Evolutionary conservation across 2,113 vertebrate genomes (phyloP).

Genomic region (Eonycteris spelaea): DNA sequence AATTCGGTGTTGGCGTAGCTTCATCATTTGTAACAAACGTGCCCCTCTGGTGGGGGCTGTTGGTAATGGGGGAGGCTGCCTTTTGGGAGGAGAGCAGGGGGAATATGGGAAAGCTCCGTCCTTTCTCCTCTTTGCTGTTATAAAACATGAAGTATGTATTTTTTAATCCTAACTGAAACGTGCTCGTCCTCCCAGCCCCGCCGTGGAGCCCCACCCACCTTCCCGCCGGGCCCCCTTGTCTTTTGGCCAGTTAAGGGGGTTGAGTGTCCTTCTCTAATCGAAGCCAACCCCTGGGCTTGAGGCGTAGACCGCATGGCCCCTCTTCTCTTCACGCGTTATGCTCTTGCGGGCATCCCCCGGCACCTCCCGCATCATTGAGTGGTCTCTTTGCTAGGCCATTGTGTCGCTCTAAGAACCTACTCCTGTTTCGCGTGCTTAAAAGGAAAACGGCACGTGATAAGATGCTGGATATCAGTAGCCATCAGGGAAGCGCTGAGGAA

Average conservation of each 20-base stretch:
- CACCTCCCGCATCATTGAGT: background rate
- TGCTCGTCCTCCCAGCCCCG: background rate
- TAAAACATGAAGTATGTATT: background rate
- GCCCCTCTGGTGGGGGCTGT: background rate
- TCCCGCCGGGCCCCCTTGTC: background rate
- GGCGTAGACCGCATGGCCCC: too few relatives aligned
- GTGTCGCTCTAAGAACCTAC: background rate
- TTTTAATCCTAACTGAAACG: background rate
- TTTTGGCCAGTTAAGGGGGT: background rate
- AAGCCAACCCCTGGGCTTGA: background rate
- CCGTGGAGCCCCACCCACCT: background rate
- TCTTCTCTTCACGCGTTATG: background rate
- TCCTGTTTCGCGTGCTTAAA: background rate
- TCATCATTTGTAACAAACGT: background rate
- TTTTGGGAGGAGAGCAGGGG: rapidly evolving
- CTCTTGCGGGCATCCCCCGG: background rate
- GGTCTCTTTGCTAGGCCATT: background rate
- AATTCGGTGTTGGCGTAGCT: rapidly evolving
- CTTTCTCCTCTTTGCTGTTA: background rate
- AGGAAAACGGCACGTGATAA: background rate
- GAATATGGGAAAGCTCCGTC: background rate
- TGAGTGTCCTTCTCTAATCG: background rate
- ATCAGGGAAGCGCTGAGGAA: background rate
- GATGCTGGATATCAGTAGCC: background rate
- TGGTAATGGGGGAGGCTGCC: too few relatives aligned